Conservation (phyloP, 2,113 vertebrate species). For the Choloepus hoffmanni region DNA sequence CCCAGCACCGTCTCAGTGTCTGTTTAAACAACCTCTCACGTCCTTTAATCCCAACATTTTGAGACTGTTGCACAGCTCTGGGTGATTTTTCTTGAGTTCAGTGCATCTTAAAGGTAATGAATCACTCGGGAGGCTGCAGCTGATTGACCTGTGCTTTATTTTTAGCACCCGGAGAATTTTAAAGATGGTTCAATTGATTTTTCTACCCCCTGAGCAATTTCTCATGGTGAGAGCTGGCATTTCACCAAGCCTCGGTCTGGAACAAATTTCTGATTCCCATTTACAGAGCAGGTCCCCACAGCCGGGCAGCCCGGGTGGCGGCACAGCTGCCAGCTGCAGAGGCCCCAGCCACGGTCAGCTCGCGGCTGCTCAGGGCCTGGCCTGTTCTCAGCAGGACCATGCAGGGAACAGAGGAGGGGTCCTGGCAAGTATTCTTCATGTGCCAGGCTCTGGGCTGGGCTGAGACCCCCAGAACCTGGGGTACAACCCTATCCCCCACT, state of each 20-base stretch:
- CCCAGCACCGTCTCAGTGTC: accelerated
- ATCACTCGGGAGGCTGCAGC: neutral
- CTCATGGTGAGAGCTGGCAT: neutral
- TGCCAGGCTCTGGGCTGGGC: neutral
- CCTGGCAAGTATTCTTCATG: accelerated
- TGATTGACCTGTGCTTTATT: neutral
- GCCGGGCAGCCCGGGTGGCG: neutral
- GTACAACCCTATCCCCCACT: neutral
- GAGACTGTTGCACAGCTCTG: accelerated
- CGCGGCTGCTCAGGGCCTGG: accelerated
- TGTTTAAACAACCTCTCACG: neutral
- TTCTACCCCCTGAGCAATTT: neutral
- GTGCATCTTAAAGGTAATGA: neutral
- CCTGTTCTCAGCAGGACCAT: neutral
- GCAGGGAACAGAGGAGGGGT: neutral
- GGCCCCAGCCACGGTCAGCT: neutral
- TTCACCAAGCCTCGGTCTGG: accelerated
- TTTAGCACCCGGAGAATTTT: neutral
- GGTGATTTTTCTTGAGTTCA: neutral
- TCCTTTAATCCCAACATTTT: neutral
- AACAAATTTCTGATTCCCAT: neutral
- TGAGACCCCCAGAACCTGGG: neutral
- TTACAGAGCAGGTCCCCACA: neutral
- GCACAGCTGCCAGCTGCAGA: accelerated
- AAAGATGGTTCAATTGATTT: neutral